These are phyloP conservation scores for Phenganax subtilis DNA, from an alignment of 92 coral and sea anemone genomes.

Conservation along the genomic window DNA sequence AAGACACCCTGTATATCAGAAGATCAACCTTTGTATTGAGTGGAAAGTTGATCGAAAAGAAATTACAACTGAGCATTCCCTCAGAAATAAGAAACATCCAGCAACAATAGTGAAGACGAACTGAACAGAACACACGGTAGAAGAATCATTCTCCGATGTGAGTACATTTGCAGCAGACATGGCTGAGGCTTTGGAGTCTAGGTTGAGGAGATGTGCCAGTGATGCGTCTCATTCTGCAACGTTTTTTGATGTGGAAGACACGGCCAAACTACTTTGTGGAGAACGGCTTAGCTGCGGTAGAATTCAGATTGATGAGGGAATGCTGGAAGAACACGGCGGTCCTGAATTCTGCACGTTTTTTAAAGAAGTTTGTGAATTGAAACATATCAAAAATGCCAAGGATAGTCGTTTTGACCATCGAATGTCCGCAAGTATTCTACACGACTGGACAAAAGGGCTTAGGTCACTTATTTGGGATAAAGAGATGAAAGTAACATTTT, in stretches of 20 bases:
- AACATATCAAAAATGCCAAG: background rate
- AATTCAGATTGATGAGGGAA: slow-evolving; percentile 3
- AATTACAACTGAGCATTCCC: background rate
- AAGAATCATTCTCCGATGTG: background rate
- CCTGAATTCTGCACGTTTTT: slow-evolving; percentile 2
- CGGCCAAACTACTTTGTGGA: slow-evolving; percentile 5
- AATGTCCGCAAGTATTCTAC: slow-evolving; percentile 1
- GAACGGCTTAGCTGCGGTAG: slow-evolving; percentile 11
- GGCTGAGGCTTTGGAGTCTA: background rate
- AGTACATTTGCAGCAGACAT: background rate
- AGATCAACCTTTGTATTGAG: background rate
- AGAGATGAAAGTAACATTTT: slow-evolving; percentile 5
- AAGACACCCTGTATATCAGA: background rate
- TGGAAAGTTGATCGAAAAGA: slow-evolving; percentile 5
- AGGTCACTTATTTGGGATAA: slow-evolving; percentile 1
- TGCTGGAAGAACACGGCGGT: background rate
- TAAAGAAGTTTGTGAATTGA: slow-evolving; percentile 6
- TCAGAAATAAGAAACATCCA: background rate
- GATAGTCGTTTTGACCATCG: slow-evolving; percentile 19
- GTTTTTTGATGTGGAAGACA: slow-evolving; percentile 21
- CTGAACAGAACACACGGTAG: slow-evolving; percentile 4
- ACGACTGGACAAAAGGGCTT: background rate
- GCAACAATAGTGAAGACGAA: background rate
- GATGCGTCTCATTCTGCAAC: slow-evolving; percentile 11
- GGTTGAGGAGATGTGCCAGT: background rate